Conservation (phyloP, 2,888 invertebrate genomes). For the Tiliacea aurago region DNA sequence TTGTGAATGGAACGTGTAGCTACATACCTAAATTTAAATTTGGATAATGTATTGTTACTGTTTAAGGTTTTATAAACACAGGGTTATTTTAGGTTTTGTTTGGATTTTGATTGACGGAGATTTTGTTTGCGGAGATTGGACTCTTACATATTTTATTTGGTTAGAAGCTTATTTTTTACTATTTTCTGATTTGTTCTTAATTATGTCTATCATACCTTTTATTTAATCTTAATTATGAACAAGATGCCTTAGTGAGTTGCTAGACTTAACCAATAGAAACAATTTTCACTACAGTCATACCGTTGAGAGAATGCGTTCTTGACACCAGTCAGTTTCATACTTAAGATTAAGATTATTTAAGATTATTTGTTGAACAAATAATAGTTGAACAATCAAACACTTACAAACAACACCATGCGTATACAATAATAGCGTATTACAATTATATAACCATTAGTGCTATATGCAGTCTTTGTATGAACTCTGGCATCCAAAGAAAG, state of each 20-base stretch:
- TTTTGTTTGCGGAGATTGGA: neutral
- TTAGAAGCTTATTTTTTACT: neutral
- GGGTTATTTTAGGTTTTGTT: constrained; percentile 11
- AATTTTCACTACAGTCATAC: neutral
- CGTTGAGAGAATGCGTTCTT: no score
- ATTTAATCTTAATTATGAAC: neutral
- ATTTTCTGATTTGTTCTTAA: neutral
- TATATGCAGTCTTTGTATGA: no score
- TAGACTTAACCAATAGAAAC: neutral
- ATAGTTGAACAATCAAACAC: no score
- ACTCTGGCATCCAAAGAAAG: no score
- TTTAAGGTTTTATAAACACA: constrained; percentile 31
- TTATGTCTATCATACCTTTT: neutral
- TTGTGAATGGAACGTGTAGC: constrained; percentile 47
- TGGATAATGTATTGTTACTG: constrained; percentile 41
- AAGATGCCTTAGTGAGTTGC: neutral
- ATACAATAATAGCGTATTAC: no score
- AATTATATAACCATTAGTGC: no score
- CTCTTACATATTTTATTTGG: no score
- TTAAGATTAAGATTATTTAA: no score
- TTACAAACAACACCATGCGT: no score
- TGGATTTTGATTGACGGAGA: constrained; percentile 12
- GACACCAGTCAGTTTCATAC: no score
- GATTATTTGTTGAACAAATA: no score
- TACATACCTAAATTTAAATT: constrained; percentile 50